phyloP scores from a whole-genome alignment of 1,140 invertebrate species.

The Aphelenchoides besseyi region DNA sequence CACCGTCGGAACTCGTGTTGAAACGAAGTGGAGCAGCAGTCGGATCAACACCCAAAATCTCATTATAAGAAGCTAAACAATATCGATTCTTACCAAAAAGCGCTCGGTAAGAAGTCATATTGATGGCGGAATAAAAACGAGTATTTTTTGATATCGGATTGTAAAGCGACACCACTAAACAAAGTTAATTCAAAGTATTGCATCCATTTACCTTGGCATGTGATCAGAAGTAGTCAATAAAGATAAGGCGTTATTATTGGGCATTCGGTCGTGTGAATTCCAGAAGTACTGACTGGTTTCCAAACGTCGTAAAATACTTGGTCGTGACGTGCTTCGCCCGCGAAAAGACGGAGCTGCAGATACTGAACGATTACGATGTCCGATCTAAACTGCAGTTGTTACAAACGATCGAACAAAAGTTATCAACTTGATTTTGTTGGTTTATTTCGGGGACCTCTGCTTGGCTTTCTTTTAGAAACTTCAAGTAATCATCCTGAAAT shows the following conservation, averaged over 20 bases:
- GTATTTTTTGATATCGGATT: neutral
- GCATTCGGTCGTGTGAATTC: neutral
- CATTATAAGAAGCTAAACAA: too few relatives aligned
- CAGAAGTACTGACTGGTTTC: constrained; percentile 19
- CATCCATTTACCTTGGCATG: neutral
- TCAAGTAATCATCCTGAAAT: constrained; percentile 17
- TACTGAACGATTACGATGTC: neutral
- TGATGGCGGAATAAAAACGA: too few relatives aligned
- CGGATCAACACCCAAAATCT: too few relatives aligned
- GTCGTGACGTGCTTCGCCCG: neutral
- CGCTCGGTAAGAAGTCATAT: too few relatives aligned
- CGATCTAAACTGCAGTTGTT: neutral
- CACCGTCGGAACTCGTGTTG: too few relatives aligned
- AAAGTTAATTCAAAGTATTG: neutral
- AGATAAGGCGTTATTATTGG: neutral
- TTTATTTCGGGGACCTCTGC: neutral
- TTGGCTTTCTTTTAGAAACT: neutral
- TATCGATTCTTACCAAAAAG: too few relatives aligned
- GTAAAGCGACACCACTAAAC: constrained; percentile 7
- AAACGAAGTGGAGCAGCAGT: too few relatives aligned
- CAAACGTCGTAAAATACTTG: constrained; percentile 7
- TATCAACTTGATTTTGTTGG: neutral
- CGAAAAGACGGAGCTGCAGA: neutral
- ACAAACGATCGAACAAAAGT: constrained; percentile 1
- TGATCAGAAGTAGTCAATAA: neutral